Percentiles rank a stretch among this genome's conserved stretches.
Evolutionary conservation across 2,113 vertebrate genomes (phyloP).

Genomic region (Rhegmatorhina hoffmannsi): DNA sequence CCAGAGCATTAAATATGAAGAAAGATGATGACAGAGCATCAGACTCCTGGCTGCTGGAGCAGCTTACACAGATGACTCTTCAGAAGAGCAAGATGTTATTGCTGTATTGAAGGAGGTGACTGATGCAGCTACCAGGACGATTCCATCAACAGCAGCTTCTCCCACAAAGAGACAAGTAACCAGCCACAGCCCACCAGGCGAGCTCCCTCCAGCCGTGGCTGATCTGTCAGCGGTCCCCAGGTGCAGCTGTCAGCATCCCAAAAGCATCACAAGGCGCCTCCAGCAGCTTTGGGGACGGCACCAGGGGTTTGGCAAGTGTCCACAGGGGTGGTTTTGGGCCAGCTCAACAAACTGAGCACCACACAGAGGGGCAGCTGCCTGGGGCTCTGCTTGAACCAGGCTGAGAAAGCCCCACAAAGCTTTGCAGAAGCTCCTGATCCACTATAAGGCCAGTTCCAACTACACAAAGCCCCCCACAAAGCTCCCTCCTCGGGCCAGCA

Average conservation of each 20-base stretch:
- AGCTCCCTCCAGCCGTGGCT: neutral
- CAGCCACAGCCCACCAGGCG: neutral
- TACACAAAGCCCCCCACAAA: neutral
- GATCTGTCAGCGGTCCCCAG: neutral
- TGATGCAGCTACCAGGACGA: neutral
- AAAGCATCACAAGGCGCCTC: neutral
- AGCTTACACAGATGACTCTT: neutral
- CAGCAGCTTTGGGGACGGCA: neutral
- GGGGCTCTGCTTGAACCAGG: neutral
- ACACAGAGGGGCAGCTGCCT: neutral
- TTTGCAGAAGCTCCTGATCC: neutral
- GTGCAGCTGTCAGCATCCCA: neutral
- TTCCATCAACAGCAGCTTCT: neutral
- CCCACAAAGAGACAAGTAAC: neutral
- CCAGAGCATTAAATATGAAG: neutral
- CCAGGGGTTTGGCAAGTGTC: neutral
- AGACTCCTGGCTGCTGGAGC: neutral
- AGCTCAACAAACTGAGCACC: neutral
- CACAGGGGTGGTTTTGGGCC: neutral
- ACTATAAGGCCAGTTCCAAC: neutral
- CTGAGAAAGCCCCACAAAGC: neutral
- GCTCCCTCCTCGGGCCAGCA: neutral
- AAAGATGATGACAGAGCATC: constrained; percentile 25
- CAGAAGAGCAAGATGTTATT: neutral
- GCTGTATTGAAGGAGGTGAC: neutral